phyloP scores from a whole-genome alignment of 2,797 vertebrate species.

The Cyprinella venusta region DNA sequence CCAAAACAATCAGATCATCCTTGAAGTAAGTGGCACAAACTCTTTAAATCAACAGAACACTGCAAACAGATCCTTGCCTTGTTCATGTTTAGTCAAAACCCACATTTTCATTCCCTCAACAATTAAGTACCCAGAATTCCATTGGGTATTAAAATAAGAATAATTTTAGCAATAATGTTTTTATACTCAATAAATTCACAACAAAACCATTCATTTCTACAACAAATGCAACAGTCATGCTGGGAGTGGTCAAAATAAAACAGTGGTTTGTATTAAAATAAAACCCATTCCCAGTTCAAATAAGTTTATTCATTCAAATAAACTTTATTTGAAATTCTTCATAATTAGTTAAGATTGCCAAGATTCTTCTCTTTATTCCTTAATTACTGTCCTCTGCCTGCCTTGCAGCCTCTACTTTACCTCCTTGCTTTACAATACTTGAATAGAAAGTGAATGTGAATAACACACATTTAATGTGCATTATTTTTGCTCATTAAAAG shows the following conservation, averaged over 20 bases:
- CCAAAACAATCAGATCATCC: neutral
- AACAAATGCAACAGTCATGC: slow-evolving; percentile 13
- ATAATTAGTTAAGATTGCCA: neutral
- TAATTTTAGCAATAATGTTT: neutral
- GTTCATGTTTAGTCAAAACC: too few species aligned
- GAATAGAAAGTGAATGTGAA: neutral
- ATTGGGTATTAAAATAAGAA: neutral
- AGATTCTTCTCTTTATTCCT: neutral
- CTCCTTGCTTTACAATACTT: neutral
- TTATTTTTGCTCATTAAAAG: neutral
- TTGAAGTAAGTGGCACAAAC: neutral
- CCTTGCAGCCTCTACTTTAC: neutral
- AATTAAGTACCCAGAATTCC: slow-evolving; percentile 8
- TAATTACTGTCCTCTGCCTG: neutral
- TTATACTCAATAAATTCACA: slow-evolving; percentile 17
- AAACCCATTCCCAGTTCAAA: neutral
- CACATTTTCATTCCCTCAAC: neutral
- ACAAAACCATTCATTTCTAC: neutral
- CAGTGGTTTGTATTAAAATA: slow-evolving; percentile 20
- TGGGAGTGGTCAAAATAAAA: slow-evolving; percentile 9
- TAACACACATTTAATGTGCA: neutral
- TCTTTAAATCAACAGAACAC: neutral
- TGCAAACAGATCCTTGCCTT: neutral
- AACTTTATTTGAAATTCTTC: slow-evolving; percentile 21
- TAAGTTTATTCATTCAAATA: neutral